Evolutionary conservation across 1,140 invertebrate genomes (phyloP).

Genomic region (Wiebesia pumilae): DNA sequence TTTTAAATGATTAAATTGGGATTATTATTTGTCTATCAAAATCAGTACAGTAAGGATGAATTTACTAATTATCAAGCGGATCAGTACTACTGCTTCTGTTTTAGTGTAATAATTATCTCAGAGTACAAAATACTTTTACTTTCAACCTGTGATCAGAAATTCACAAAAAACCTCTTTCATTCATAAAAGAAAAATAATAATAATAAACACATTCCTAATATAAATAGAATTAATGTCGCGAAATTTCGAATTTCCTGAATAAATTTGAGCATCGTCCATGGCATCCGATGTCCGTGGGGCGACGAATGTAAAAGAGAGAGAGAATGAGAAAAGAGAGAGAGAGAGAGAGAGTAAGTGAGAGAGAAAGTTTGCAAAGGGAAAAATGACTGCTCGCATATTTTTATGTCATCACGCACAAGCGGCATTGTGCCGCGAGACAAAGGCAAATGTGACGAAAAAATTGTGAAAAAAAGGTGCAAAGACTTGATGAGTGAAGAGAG

Average conservation of each 20-base stretch:
- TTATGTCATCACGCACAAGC: conserved; percentile 71
- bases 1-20: too few species aligned
- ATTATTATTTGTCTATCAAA: too few species aligned
- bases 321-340: neutral
- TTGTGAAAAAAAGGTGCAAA: conserved; percentile 69
- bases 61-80: too few species aligned
- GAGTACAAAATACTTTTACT: neutral
- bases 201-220: neutral
- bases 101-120: neutral
- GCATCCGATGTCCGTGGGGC: neutral
- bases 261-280: conserved; percentile 41
- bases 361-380: conserved; percentile 42
- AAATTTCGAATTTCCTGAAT: conserved; percentile 46
- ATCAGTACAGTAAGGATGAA: too few species aligned
- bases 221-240: conserved; percentile 10
- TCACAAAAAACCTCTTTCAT: neutral
- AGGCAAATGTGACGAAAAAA: conserved; percentile 76
- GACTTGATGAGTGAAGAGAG: conserved; percentile 24
- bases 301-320: neutral
- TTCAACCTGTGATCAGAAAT: neutral
- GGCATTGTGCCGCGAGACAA: conserved; percentile 75
- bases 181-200: neutral
- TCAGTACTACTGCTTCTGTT: neutral
- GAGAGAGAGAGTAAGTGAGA: neutral
- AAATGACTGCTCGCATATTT: conserved; percentile 70